Evolutionary conservation across 1,140 invertebrate genomes (phyloP), one percentile per base, ranked within the genome.

Genomic region (Macrosteles quadrilineatus): DNA sequence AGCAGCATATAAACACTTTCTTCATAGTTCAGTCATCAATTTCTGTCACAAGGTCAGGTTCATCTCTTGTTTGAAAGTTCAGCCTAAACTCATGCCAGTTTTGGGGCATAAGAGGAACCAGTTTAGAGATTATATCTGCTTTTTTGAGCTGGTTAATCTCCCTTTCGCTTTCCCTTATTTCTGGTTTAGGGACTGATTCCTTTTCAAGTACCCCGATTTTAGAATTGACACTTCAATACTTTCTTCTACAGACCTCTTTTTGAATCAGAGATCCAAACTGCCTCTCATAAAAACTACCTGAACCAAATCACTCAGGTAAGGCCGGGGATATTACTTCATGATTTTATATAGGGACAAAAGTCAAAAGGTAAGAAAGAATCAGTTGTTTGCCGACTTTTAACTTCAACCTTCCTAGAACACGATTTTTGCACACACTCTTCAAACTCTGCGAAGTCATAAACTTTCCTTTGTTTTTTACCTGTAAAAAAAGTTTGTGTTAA

Each of bases 381-480:
- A 9, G n/a, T 36, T 32, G 53, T 25, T 25, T 63, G 17, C 25
- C 6, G 19, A 19, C 57, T 57, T 25, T 62, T 27, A 21, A 43
- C 50, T 27, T 17, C 19, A 11, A 62, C 43, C n/a, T 19, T 50
- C 14, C 47, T 31, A 17, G 21, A 45, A 17, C 19, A 55, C 3
- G 25, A 31, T 25, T 30, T 68, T 36, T n/a, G 36, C 43, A 47
- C 67, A 59, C 50, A 65, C n/a, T 27, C 25, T 12, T 53, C 67
- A 32, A 59, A 57, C 14, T 68, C 47, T 30, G 67, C 9, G 23
- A 68, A 59, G 47, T 57, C 67, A 45, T 67, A 67, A n/a, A 67
- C 65, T 67, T 67, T 67, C 65, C 29, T 23, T 62, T 62, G 9
- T 27, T 6, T 30, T 62, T 62, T 62, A 62, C 57, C 29, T 62